Evolutionary conservation across 2,797 vertebrate species (phyloP).

Genomic region (Phrynocephalus forsythii): DNA sequence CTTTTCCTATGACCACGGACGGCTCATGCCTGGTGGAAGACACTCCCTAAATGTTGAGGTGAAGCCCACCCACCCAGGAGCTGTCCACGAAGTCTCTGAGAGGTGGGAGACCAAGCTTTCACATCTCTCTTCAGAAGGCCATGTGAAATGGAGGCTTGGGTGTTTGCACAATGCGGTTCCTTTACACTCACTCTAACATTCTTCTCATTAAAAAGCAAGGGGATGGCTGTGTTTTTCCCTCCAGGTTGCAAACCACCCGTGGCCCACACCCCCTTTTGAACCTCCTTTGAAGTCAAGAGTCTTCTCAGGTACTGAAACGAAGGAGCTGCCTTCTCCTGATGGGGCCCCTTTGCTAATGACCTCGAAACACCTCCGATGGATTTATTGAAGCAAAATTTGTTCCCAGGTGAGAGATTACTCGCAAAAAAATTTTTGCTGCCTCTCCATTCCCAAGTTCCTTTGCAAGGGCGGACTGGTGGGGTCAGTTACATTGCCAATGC

Average conservation of each 20-base stretch:
- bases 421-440: not conserved
- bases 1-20: too few species aligned
- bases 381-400: not conserved
- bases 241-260: not conserved
- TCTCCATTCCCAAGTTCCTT: not conserved
- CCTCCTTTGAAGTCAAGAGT: not conserved
- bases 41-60: too few species aligned
- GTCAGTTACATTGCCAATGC: not conserved
- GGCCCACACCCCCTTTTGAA: accelerated
- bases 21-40: too few species aligned
- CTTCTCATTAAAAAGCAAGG: not conserved
- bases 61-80: not conserved
- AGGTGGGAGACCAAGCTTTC: too few species aligned
- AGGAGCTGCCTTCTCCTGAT: slow-evolving; percentile 1
- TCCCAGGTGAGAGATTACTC: not conserved
- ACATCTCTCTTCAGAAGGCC: not conserved
- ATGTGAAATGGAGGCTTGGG: not conserved
- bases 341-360: not conserved
- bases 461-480: not conserved
- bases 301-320: not conserved
- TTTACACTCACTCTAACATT: too few species aligned
- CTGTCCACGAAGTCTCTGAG: not conserved
- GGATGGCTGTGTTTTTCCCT: accelerated
- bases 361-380: not conserved
- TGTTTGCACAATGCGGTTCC: not conserved